Evolutionary conservation across 2,113 vertebrate genomes (phyloP), one percentile per base, ranked within the genome.

Genomic region (Lasiurus cinereus): DNA sequence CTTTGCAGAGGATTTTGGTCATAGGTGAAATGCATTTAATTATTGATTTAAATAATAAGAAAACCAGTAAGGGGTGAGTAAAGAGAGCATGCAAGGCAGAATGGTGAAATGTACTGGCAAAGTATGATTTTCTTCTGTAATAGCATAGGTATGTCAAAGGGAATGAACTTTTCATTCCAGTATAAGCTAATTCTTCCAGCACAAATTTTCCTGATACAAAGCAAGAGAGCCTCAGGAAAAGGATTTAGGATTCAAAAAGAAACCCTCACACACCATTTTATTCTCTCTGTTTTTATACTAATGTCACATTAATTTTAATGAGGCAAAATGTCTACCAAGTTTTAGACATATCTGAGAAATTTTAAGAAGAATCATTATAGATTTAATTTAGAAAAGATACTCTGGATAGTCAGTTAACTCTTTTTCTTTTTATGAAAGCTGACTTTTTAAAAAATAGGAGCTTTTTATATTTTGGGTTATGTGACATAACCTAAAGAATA

Each of bases 261-360:
- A 96, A 52, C 24, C 84, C 66, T 62, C 31, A 52, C 13, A 12
- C 96, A 90, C 54, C 83, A 97, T 92, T 97, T 97, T 76, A 72
- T 56, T 87, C 94, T 96, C 0, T 96, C 84, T 97, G 88, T 84
- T 95, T 82, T 95, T 97, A n/a, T 77, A 83, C 72, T 69, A 94
- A 62, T 19, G 0, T 97, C 97, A 94, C 69, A 80, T 96, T 96
- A 79, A 93, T 66, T 97, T 94, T 97, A 98, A 98, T 96, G 96
- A 98, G 95, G 48, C 82, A 97, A 97, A 98, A 92, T 91, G 88
- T 93, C 96, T 94, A 96, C 97, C 95, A 97, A 91, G 92, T 90
- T 96, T 96, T 95, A 87, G 82, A 97, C 69, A 16, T 96, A 92
- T 88, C 27, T 5, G 62, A 94, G 88, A 95, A 95, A 96, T 96